Evolutionary conservation across 2,797 vertebrate genomes (phyloP).

Genomic region (Melanotaenia pygmaea): DNA sequence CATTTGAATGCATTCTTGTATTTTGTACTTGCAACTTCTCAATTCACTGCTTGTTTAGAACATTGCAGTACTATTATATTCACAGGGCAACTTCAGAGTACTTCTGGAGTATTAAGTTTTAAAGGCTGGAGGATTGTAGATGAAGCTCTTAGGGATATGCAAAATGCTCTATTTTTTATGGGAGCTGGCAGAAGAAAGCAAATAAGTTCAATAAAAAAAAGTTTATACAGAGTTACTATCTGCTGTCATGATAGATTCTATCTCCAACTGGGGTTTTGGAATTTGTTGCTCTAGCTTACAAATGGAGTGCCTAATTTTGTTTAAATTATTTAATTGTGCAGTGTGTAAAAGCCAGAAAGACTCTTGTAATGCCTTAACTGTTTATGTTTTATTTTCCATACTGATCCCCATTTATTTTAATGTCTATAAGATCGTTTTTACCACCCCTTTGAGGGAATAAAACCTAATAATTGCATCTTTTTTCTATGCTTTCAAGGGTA

Average conservation of each 20-base stretch:
- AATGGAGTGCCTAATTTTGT: not conserved
- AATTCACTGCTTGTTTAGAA: not conserved
- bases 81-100: not conserved
- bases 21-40: not conserved
- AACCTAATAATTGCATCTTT: slow-evolving; percentile 11
- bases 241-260: not conserved
- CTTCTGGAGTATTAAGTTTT: not conserved
- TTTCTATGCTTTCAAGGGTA: not conserved
- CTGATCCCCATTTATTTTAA: too few relatives aligned
- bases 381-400: not conserved
- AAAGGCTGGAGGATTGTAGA: not conserved
- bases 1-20: not conserved
- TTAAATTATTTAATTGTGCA: not conserved
- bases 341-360: too few relatives aligned
- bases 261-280: not conserved
- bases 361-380: too few relatives aligned
- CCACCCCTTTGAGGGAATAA: not conserved
- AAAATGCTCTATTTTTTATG: not conserved
- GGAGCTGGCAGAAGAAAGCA: not conserved
- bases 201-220: not conserved
- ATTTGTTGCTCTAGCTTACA: not conserved
- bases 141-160: not conserved
- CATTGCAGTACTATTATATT: not conserved
- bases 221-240: not conserved
- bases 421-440: not conserved